phyloP scores from a whole-genome alignment of 2,113 vertebrate species.

The Tragelaphus buxtoni region DNA sequence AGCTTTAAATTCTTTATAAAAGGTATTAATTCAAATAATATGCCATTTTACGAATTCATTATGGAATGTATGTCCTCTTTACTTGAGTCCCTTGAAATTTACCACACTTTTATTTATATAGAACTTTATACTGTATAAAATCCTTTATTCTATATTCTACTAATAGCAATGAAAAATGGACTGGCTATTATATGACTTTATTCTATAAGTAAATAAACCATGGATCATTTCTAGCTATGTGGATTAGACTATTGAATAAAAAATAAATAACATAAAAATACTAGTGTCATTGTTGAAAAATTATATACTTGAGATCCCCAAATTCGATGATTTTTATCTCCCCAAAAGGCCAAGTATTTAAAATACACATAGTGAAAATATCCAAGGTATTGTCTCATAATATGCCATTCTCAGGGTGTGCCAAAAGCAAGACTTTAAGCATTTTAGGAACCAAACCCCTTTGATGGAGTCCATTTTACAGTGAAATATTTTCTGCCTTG shows the following conservation, averaged over 20 bases:
- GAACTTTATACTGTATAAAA: background rate
- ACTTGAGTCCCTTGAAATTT: background rate
- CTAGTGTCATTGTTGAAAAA: background rate
- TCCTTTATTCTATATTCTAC: background rate
- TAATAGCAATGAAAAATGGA: background rate
- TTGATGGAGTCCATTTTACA: background rate
- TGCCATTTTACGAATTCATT: background rate
- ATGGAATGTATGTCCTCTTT: background rate
- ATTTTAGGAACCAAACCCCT: background rate
- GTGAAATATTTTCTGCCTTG: background rate
- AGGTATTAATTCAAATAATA: background rate
- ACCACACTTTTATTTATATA: background rate
- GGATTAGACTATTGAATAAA: background rate
- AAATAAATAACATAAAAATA: slow-evolving; percentile 32
- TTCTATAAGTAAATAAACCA: background rate
- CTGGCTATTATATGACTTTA: background rate
- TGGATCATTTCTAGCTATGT: background rate
- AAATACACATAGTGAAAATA: slow-evolving; percentile 7
- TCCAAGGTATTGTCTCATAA: background rate
- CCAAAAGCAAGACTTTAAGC: background rate
- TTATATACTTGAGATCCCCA: background rate
- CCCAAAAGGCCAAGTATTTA: background rate
- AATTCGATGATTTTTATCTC: slow-evolving; percentile 7
- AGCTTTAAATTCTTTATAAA: background rate
- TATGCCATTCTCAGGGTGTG: background rate